These are phyloP conservation scores for Sebastes taczanowskii DNA, from an alignment of 2,797 vertebrate species.

Conservation along the genomic window DNA sequence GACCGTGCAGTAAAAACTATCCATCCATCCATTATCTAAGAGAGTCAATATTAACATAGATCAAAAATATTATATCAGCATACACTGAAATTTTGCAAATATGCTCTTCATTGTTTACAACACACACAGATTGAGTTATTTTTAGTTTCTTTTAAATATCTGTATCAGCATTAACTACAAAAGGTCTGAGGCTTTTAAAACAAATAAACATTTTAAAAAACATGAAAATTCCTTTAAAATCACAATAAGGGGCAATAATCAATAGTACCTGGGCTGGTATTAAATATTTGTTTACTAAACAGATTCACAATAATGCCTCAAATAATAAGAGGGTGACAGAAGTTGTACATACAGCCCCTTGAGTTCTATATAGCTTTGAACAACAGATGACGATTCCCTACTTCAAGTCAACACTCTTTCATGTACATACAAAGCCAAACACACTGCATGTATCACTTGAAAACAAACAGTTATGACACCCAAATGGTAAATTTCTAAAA, in stretches of 20 bases:
- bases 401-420: background rate
- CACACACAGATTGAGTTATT: background rate
- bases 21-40: background rate
- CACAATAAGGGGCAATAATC: background rate
- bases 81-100: background rate
- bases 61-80: background rate
- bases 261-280: background rate
- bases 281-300: background rate
- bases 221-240: background rate
- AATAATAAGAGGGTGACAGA: background rate
- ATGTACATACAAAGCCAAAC: background rate
- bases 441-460: background rate
- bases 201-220: background rate
- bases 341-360: background rate
- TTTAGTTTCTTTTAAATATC: background rate
- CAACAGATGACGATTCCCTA: background rate
- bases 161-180: background rate
- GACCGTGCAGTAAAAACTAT: background rate
- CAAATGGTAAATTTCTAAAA: background rate
- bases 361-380: background rate
- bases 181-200: background rate
- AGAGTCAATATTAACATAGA: background rate
- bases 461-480: background rate
- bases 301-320: background rate
- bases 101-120: background rate